Percentiles rank a stretch among this genome's conserved stretches.
phyloP scores from a whole-genome alignment of 2,888 invertebrate species.

The Cepaea hortensis region DNA sequence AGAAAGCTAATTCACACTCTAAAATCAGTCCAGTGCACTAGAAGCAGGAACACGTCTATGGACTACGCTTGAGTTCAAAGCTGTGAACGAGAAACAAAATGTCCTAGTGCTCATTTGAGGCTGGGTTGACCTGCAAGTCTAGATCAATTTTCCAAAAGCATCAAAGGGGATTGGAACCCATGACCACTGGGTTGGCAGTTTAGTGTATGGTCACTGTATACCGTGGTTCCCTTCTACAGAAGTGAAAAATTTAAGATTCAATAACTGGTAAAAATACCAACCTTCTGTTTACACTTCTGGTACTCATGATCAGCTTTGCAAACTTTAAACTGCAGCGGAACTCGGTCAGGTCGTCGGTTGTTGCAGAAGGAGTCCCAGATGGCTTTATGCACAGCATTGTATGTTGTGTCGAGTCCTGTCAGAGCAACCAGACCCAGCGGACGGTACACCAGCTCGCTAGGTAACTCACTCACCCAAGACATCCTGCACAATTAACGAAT shows the following conservation, averaged over 20 bases:
- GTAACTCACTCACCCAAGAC: constrained; percentile 80
- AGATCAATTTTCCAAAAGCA: too few species aligned
- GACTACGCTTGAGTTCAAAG: too few species aligned
- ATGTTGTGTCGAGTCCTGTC: constrained; percentile 89
- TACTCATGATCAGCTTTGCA: constrained; percentile 90
- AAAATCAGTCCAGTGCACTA: too few species aligned
- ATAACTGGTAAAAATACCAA: constrained; percentile 51
- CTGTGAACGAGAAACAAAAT: too few species aligned
- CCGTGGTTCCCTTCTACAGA: neutral
- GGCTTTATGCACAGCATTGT: constrained; percentile 90
- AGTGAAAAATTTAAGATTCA: neutral
- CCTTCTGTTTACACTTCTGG: constrained; percentile 80
- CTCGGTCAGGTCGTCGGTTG: constrained; percentile 87
- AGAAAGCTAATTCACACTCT: too few species aligned
- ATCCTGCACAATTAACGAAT: constrained; percentile 57
- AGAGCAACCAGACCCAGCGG: constrained; percentile 92
- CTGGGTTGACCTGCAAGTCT: too few species aligned
- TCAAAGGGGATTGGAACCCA: too few species aligned
- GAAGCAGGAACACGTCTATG: too few species aligned
- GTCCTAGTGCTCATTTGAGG: too few species aligned
- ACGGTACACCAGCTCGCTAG: constrained; percentile 88
- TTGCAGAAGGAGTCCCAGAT: constrained; percentile 95
- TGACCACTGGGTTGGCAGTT: too few species aligned
- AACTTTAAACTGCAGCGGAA: constrained; percentile 89
- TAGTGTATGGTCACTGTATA: too few species aligned